Evolutionary conservation across 2,888 invertebrate species (phyloP), one percentile per base, ranked within the genome.

Genomic region (Papilio elwesi): DNA sequence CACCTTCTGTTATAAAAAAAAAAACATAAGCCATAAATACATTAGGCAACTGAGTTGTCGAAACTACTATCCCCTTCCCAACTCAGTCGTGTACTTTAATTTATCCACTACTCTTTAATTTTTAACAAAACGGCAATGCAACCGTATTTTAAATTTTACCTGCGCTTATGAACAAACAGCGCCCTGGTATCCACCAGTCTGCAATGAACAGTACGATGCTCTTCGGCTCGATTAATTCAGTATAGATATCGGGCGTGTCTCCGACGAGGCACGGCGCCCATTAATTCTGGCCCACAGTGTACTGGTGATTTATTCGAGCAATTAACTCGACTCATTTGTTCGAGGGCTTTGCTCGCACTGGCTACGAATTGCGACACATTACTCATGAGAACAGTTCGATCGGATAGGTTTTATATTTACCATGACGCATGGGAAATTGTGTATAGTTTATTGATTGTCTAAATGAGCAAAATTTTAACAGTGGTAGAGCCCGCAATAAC

Each of bases 291-390:
- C 51, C 52, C 16, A 52, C 67, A 38, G 67, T 52, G 43, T 16
- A 15, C 64, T n/a, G 8, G 59, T 67, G 71, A 71, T 71, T 71
- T 71, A 71, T 62, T 52, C 16, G n/a, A 51, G 67, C 52, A 67
- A 71, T 71, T 67, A 66, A 47, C 59, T 67, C 71, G 62, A 51
- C 59, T 67, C 71, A 67, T 71, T 71, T 64, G 71, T 67, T 47
- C 65, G 11, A 66, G 38, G n/a, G 15, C 26, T 51, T 57, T 43
- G 38, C 15, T 13, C 48, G 15, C 4, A 38, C 71, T 16, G 9
- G 43, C 52, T 16, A 26, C 69, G 57, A 38, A 65, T 57, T 71
- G 65, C 38, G 15, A 15, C 51, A 43, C 51, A 16, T 55, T 38
- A 26, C 15, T 49, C 12, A 47, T 38, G 55, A 7, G 53, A 47